Evolutionary conservation across 2,113 vertebrate genomes (phyloP), one percentile per base, ranked within the genome.

Genomic region (Trichechus manatus): DNA sequence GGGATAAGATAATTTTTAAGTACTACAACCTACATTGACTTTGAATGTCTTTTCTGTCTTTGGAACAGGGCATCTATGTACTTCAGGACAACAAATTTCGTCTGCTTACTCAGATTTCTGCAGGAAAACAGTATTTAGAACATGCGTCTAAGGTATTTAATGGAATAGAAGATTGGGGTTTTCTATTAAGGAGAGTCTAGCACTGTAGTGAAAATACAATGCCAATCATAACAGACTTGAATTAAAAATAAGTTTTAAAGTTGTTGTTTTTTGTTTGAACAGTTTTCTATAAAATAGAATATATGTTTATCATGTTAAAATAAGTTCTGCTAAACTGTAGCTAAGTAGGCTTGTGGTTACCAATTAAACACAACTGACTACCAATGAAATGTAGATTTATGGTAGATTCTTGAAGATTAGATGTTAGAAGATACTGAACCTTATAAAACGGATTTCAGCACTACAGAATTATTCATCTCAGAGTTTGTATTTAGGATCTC

Each of bases 61-160:
- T 85, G 90, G 63, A 98, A 97, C 95, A 99, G 99, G 99, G 99
- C 89, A 99, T 99, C 98, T 99, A 99, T 96, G 99, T 99, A 80
- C 99, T 99, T 94, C 99, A 99, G 97, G 99, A 99, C 97, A 99
- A 99, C 97, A 99, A 99, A 98, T 99, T 99, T 96, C 98, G 99
- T 59, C 98, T 99, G 66, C 98, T 99, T 97, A 99, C 98, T 96
- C 99, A 99, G 94, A 99, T 99, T 97, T 99, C 99, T 97, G 98
- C 99, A 93, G 99, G 99, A 94, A 99, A 99, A 97, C 99, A 99
- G 97, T 99, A 99, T 98, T 98, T 99, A 98, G 99, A 99, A 96
- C 99, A 99, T 59, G 99, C 99, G 75, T 99, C 99, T 87, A 99
- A 99, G 99, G 99, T 99, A 98, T 84, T 89, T 97, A 91, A 89